Percentiles rank a stretch among this genome's conserved stretches.
phyloP scores from a whole-genome alignment of 2,797 vertebrate species.

The Nasua narica region DNA sequence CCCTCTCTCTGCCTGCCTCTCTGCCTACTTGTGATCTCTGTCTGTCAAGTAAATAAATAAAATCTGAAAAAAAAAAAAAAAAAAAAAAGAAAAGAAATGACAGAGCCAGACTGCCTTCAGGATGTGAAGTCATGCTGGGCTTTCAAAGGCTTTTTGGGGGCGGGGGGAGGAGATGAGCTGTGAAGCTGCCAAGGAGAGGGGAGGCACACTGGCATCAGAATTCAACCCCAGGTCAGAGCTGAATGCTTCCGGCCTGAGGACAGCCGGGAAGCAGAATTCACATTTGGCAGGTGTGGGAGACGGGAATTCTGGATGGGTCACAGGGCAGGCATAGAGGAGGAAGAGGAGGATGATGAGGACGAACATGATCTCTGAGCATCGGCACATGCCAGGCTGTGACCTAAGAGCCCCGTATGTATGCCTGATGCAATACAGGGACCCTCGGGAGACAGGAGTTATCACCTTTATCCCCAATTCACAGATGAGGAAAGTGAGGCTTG shows the following conservation, averaged over 20 bases:
- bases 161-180: not conserved
- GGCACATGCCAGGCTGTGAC: not conserved
- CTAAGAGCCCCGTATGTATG: accelerated
- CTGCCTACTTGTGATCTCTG: too few species aligned
- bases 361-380: not conserved
- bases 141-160: not conserved
- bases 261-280: not conserved
- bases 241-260: not conserved
- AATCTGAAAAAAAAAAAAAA: too few species aligned
- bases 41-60: too few species aligned
- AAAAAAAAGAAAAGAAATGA: too few species aligned
- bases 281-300: not conserved
- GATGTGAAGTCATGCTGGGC: not conserved
- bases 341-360: not conserved
- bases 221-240: not conserved
- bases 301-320: not conserved
- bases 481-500: not conserved
- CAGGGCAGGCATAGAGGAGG: accelerated
- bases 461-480: not conserved
- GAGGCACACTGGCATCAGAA: not conserved
- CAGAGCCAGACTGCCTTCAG: not conserved
- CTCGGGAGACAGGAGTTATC: accelerated
- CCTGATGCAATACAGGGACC: not conserved
- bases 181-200: not conserved
- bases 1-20: too few species aligned